Evolutionary conservation across 2,113 vertebrate genomes (phyloP).

Genomic region (Crotalus horridus): DNA sequence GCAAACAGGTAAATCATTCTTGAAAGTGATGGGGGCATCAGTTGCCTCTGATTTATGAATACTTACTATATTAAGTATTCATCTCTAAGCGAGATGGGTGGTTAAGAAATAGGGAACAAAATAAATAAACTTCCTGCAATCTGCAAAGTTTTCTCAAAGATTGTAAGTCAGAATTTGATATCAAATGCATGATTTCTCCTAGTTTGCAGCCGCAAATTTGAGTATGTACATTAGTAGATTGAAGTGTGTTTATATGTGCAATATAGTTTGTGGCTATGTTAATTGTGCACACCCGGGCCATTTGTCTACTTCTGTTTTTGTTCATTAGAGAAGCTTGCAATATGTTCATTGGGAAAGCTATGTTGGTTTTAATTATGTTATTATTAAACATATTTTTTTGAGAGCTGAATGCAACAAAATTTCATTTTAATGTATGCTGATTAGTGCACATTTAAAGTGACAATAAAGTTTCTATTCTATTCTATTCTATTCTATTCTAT

Average conservation of each 20-base stretch:
- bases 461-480: no score
- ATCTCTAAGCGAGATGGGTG: not conserved
- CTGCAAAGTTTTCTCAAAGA: conserved; percentile 1
- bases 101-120: not conserved
- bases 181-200: not conserved
- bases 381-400: not conserved
- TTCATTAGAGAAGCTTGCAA: not conserved
- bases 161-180: not conserved
- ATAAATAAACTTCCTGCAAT: not conserved
- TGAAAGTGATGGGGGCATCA: not conserved
- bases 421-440: no score
- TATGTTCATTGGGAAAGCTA: not conserved
- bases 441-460: no score
- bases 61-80: not conserved
- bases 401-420: no score
- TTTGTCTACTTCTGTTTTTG: not conserved
- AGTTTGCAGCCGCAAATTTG: not conserved
- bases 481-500: no score
- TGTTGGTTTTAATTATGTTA: not conserved
- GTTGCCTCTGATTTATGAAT: not conserved
- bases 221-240: not conserved
- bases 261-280: not conserved
- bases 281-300: not conserved
- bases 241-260: not conserved
- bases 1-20: not conserved